A percentile compares a stretch with the other conserved stretches of the same genome.
Conservation (phyloP, 2,888 invertebrate species). For the Cataglyphis rosenhaueri region DNA sequence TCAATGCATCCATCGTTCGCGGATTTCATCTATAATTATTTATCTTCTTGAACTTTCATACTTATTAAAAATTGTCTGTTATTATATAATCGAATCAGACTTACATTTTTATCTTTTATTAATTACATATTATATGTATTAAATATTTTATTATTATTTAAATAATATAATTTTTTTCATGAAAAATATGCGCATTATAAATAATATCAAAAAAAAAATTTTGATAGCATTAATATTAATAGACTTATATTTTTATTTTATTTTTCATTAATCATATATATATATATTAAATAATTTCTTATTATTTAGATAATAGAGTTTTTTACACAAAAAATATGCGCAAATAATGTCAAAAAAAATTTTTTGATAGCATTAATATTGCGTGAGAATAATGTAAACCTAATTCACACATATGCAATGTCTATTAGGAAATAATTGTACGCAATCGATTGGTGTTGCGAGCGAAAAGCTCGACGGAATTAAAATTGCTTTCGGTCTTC, state of each 20-base stretch:
- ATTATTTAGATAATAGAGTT: not conserved
- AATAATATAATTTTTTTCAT: not conserved
- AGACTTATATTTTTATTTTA: not conserved
- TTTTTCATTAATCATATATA: not conserved
- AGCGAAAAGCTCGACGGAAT: constrained; percentile 16
- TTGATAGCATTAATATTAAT: not conserved
- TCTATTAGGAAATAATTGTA: constrained; percentile 21
- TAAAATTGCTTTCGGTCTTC: constrained; percentile 39
- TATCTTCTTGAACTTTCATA: not conserved
- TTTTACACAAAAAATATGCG: not conserved
- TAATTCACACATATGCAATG: constrained; percentile 13
- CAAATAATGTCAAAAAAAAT: not conserved
- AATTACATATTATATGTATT: not conserved
- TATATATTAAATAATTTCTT: not conserved
- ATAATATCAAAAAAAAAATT: not conserved
- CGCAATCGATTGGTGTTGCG: constrained; percentile 19
- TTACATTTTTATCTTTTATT: not conserved
- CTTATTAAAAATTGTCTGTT: not conserved
- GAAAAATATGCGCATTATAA: not conserved
- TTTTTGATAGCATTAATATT: not conserved
- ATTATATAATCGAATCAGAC: not conserved
- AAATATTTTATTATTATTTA: not conserved
- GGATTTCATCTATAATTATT: not conserved
- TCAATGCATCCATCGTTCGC: not conserved
- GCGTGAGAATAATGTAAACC: not conserved